These are phyloP conservation scores for Dimorphilus gyrociliatus DNA, from an alignment of 2,888 invertebrate species.

Conservation along the genomic window DNA sequence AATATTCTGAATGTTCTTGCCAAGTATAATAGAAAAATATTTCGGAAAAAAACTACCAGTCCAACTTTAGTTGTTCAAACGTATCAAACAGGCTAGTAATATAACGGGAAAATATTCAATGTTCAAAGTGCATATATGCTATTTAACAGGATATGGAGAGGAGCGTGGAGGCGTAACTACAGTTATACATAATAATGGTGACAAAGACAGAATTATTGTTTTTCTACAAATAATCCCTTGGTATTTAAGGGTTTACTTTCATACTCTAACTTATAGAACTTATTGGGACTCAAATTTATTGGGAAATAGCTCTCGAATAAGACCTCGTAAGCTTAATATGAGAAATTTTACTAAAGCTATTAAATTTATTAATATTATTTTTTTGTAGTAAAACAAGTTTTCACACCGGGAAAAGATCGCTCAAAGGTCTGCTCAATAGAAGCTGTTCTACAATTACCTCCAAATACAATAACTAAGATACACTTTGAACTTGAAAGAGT, in stretches of 20 bases:
- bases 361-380: background rate
- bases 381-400: constrained; percentile 24
- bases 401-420: constrained; percentile 61
- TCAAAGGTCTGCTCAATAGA: constrained; percentile 73
- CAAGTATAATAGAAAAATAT: constrained; percentile 42
- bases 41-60: constrained; percentile 14
- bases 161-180: constrained; percentile 76
- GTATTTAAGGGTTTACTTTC: constrained; percentile 55
- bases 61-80: constrained; percentile 58
- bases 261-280: constrained; percentile 68
- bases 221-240: constrained; percentile 64
- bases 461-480: constrained; percentile 60
- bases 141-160: constrained; percentile 60
- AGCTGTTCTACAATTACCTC: constrained; percentile 55
- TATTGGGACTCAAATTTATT: too few species aligned
- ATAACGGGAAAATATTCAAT: too few species aligned
- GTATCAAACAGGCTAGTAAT: constrained; percentile 38
- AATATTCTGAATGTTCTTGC: constrained; percentile 51
- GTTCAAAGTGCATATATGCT: too few species aligned
- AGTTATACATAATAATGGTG: constrained; percentile 55
- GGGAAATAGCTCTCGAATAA: constrained; percentile 15
- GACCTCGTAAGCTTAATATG: constrained; percentile 17
- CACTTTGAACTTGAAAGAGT: constrained; percentile 80
- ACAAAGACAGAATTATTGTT: constrained; percentile 49
- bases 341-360: background rate